Percentiles rank a stretch among this genome's conserved stretches.
Evolutionary conservation across 2,113 vertebrate species (phyloP).

Genomic region (Eonycteris spelaea): DNA sequence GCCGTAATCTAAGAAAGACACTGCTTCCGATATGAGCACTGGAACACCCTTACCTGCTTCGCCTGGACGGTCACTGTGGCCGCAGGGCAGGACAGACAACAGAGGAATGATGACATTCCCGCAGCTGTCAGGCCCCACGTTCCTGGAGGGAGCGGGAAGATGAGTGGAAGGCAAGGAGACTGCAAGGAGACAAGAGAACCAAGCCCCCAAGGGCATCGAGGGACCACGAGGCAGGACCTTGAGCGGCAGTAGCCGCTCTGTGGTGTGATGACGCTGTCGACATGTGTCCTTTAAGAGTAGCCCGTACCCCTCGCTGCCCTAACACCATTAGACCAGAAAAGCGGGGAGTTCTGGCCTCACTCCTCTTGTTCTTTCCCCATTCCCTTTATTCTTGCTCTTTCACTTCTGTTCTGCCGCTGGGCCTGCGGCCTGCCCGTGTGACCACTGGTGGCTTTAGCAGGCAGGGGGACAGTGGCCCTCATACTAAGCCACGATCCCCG

Average conservation of each 20-base stretch:
- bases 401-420: background rate
- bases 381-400: background rate
- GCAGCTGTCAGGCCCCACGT: fast-evolving
- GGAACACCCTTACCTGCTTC: background rate
- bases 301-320: background rate
- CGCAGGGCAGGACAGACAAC: background rate
- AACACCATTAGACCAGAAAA: fast-evolving
- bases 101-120: background rate
- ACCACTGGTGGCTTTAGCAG: no score
- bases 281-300: background rate
- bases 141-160: background rate
- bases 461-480: fast-evolving
- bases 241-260: fast-evolving
- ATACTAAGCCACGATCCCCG: fast-evolving
- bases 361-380: fast-evolving
- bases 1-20: background rate
- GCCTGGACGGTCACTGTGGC: background rate
- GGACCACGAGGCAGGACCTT: fast-evolving
- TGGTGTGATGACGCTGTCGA: background rate
- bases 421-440: fast-evolving
- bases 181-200: background rate
- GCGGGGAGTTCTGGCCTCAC: fast-evolving
- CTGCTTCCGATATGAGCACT: fast-evolving
- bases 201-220: fast-evolving
- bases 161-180: background rate